Percentiles rank a stretch among this genome's conserved stretches.
Conservation (phyloP, 2,113 vertebrate species). For the Misgurnus anguillicaudatus region DNA sequence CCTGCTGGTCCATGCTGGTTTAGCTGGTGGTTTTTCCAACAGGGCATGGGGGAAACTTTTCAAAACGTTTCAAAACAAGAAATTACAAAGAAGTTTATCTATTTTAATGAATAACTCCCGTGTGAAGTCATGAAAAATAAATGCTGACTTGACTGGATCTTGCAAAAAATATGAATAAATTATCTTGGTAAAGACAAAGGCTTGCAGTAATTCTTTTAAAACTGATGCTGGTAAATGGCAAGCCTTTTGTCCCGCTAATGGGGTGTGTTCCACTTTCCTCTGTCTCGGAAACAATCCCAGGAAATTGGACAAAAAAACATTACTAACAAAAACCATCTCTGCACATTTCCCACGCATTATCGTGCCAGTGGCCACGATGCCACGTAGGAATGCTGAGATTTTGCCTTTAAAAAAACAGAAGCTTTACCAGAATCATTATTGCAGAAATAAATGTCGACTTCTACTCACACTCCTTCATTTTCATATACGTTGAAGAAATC, state of each 20-base stretch:
- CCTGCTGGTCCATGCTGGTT: no score
- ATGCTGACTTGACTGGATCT: conserved; percentile 7
- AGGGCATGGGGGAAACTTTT: no score
- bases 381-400: background rate
- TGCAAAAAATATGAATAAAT: conserved; percentile 15
- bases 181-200: conserved; percentile 28
- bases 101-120: no score
- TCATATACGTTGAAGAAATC: conserved; percentile 87
- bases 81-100: background rate
- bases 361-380: background rate
- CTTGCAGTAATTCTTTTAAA: conserved; percentile 7
- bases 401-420: no score
- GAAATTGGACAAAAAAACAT: conserved; percentile 51
- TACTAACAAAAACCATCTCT: conserved; percentile 34
- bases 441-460: background rate
- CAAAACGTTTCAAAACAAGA: background rate
- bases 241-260: conserved; percentile 27
- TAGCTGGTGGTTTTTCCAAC: no score
- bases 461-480: conserved; percentile 80
- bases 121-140: background rate
- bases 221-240: conserved; percentile 7
- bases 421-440: no score
- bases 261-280: conserved; percentile 39
- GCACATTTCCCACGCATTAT: conserved; percentile 6
- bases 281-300: conserved; percentile 56